A percentile compares a stretch with the other conserved stretches of the same genome.
phyloP scores from a whole-genome alignment of 2,888 invertebrate species.

The Autographa gamma region DNA sequence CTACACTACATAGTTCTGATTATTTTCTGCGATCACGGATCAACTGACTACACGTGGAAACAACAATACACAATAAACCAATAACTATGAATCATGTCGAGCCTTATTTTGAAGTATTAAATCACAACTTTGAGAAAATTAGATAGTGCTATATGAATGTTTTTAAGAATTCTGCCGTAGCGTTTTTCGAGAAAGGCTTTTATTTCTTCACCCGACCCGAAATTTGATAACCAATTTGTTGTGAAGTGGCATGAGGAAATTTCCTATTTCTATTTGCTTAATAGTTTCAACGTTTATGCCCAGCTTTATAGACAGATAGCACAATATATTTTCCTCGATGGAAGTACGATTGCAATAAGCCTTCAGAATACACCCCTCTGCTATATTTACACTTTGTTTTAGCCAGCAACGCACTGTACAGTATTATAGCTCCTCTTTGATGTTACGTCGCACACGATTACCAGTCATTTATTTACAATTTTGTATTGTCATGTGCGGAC shows the following conservation, averaged over 20 bases:
- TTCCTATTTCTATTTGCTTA: too few relatives aligned
- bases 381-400: not conserved
- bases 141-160: not conserved
- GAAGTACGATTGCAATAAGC: not conserved
- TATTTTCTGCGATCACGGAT: not conserved
- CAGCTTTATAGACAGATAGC: too few relatives aligned
- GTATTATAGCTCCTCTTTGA: not conserved
- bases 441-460: too few relatives aligned
- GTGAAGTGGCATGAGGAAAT: too few relatives aligned
- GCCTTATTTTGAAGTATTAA: not conserved
- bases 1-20: not conserved
- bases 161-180: not conserved
- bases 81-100: not conserved
- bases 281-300: too few relatives aligned
- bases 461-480: not conserved
- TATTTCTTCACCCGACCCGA: too few relatives aligned
- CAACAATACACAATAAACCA: not conserved
- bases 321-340: too few relatives aligned
- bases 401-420: not conserved
- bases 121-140: not conserved
- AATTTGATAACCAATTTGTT: too few relatives aligned
- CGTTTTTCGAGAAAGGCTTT: too few relatives aligned
- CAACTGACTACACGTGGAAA: not conserved
- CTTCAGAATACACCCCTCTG: not conserved
- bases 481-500: not conserved